phyloP scores from a whole-genome alignment of 2,888 invertebrate species.

The Agrochola circellaris region DNA sequence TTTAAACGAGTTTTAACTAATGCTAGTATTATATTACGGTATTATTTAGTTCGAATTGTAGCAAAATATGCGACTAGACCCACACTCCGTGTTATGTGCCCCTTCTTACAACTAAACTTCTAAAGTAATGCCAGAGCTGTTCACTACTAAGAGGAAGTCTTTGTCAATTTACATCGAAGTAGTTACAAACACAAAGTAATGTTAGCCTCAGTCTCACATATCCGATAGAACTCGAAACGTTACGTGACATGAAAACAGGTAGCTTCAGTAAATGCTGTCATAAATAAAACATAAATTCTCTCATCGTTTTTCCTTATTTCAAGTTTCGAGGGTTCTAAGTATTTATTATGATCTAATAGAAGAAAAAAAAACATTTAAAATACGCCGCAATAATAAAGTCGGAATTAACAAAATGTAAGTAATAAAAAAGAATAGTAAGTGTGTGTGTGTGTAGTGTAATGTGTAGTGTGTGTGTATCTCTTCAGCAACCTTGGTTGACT shows the following conservation, averaged over 20 bases:
- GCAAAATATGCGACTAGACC: neutral
- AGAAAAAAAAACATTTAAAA: no score
- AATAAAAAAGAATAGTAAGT: no score
- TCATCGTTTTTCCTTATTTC: neutral
- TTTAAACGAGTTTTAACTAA: no score
- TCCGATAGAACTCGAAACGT: neutral
- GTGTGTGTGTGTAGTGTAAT: no score
- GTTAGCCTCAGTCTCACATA: neutral
- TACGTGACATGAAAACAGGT: conserved; percentile 14
- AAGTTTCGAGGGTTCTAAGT: neutral
- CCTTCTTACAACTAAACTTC: neutral
- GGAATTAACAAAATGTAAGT: neutral
- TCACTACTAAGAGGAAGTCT: neutral
- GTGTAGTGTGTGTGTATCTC: no score
- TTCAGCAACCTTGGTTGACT: no score
- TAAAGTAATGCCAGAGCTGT: neutral
- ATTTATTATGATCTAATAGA: neutral
- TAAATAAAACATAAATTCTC: no score
- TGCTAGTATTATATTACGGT: neutral
- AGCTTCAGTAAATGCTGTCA: no score
- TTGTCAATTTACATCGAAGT: conserved; percentile 4
- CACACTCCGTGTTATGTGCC: neutral
- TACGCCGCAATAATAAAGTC: no score
- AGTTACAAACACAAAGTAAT: neutral
- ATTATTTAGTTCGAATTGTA: neutral